phyloP scores from a whole-genome alignment of 1,140 invertebrate species.

The roundworm (Caenorhabditis elegans) region WBcel235 BX284605.5:10110001-10110500 shows the following conservation, averaged over 20 bases:
- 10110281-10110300: not conserved
- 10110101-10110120: not conserved
- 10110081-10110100: slow-evolving; percentile 3
- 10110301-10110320: not conserved
- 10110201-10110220: slow-evolving; percentile 1
- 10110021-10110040: too few relatives aligned
- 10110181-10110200: slow-evolving; percentile 26
- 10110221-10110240: not conserved
- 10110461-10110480: too few relatives aligned
- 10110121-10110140: not conserved
- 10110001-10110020: too few relatives aligned
- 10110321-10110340: not conserved
- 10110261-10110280: not conserved
- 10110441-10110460: too few relatives aligned
- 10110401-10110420: too few relatives aligned
- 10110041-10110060: not conserved
- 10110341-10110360: not conserved
- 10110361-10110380: slow-evolving; percentile 23
- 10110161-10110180: not conserved
- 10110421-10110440: too few relatives aligned
- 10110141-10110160: not conserved
- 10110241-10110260: not conserved
- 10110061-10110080: slow-evolving; percentile 27
- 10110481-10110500: slow-evolving; percentile 14
- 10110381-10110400: not conserved